Percentiles rank a stretch among this genome's conserved stretches.
These are phyloP conservation scores for Leucophora obtusa DNA, from an alignment of 2,888 invertebrate species.

Conservation along the genomic window DNA sequence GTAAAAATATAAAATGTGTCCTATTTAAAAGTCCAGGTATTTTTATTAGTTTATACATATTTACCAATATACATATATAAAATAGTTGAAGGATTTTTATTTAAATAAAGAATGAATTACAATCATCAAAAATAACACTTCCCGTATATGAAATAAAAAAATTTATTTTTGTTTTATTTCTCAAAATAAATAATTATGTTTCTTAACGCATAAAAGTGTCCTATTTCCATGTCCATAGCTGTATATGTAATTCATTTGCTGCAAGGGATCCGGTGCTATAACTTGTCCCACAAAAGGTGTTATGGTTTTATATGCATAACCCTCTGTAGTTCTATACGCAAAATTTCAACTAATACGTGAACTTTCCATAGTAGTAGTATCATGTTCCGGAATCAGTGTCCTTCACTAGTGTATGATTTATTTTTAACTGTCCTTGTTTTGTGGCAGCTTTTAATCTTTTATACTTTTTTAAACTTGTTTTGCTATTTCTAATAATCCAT, in stretches of 20 bases:
- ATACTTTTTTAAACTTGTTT: neutral
- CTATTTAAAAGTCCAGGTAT: too few species aligned
- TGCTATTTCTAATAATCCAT: neutral
- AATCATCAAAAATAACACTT: too few species aligned
- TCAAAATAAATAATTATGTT: too few species aligned
- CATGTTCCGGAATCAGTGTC: conserved; percentile 78
- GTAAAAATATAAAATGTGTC: too few species aligned
- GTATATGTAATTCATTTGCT: neutral
- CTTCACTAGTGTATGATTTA: neutral
- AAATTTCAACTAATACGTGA: conserved; percentile 80
- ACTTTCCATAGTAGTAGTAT: conserved; percentile 80
- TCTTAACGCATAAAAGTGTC: too few species aligned
- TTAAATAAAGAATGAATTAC: too few species aligned
- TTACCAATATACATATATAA: too few species aligned
- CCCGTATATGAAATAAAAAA: too few species aligned
- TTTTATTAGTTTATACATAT: too few species aligned
- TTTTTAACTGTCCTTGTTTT: neutral
- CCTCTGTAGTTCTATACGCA: conserved; percentile 80
- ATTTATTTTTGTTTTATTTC: too few species aligned
- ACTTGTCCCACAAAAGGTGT: conserved; percentile 65
- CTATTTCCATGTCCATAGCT: too few species aligned
- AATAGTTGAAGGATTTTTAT: too few species aligned
- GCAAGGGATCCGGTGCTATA: conserved; percentile 27
- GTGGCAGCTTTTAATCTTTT: neutral
- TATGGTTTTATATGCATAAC: conserved; percentile 79